A percentile compares a stretch with the other conserved stretches of the same genome.
These are phyloP conservation scores for Solea senegalensis DNA, from an alignment of 2,113 vertebrate species.

Conservation along the genomic window DNA sequence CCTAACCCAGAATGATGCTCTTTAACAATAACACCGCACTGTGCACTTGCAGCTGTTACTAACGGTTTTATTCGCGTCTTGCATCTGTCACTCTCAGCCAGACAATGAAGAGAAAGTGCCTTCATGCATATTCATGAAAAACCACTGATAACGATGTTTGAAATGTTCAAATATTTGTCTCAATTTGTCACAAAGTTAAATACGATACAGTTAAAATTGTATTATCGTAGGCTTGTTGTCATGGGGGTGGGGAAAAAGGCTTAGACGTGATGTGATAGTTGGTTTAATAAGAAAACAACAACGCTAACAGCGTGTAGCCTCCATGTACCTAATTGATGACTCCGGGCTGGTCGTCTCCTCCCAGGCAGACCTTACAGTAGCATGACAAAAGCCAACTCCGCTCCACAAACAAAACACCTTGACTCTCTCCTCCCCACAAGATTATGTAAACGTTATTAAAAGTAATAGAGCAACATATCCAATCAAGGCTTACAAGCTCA, in stretches of 20 bases:
- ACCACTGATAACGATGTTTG: constrained; percentile 35
- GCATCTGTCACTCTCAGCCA: constrained; percentile 45
- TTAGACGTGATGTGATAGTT: constrained; percentile 4
- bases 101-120: constrained; percentile 41
- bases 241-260: neutral
- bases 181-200: no score
- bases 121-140: constrained; percentile 45
- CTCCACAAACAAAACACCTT: constrained; percentile 7
- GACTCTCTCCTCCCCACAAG: constrained; percentile 17
- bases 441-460: constrained; percentile 69
- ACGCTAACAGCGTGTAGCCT: constrained; percentile 34
- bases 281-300: constrained; percentile 34
- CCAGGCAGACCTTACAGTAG: constrained; percentile 1
- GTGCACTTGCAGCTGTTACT: constrained; percentile 51
- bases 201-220: no score
- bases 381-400: neutral
- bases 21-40: constrained; percentile 3
- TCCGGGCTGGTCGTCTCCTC: constrained; percentile 21
- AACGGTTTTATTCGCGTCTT: constrained; percentile 63
- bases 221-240: neutral
- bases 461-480: constrained; percentile 66
- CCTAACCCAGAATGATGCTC: constrained; percentile 57
- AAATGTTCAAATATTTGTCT: constrained; percentile 9
- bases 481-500: constrained; percentile 67
- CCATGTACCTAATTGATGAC: constrained; percentile 40